Percentiles rank a stretch among this genome's conserved stretches.
These are phyloP conservation scores for Meganola albula DNA, from an alignment of 2,888 invertebrate species.

Conservation along the genomic window DNA sequence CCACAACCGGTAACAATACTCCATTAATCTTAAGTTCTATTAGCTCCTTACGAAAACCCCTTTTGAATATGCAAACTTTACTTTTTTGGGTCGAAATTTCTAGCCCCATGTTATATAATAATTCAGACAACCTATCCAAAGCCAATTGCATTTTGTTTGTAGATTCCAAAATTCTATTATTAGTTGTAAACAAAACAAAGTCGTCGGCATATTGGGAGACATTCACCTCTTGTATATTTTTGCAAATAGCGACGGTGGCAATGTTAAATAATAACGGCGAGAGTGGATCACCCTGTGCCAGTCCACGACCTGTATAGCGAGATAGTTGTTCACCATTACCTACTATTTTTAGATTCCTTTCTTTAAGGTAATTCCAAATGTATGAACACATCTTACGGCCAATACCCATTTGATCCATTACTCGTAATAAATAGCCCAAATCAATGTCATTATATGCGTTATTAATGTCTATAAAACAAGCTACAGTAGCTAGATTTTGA, in stretches of 20 bases:
- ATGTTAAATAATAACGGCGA: no score
- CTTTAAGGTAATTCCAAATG: constrained; percentile 4
- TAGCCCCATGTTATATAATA: constrained; percentile 5
- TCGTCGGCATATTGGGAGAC: constrained; percentile 28
- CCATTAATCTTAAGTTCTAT: background rate
- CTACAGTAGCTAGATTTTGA: constrained; percentile 1
- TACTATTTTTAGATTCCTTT: constrained; percentile 1
- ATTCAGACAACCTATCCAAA: constrained; percentile 6
- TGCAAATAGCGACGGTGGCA: no score
- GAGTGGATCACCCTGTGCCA: no score
- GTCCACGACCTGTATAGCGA: no score
- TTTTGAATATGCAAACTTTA: constrained; percentile 2
- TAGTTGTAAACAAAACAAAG: constrained; percentile 2
- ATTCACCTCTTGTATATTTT: constrained; percentile 7
- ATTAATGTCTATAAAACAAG: constrained; percentile 2
- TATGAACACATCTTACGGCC: constrained; percentile 1
- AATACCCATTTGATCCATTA: background rate
- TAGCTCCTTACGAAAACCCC: background rate
- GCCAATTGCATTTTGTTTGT: constrained; percentile 6
- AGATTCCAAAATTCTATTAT: background rate
- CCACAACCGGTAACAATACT: background rate
- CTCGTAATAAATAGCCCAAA: background rate
- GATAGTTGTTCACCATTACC: no score
- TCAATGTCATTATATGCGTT: constrained; percentile 2
- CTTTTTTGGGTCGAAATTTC: background rate